Percentiles rank a stretch among this genome's conserved stretches.
Evolutionary conservation across 2,888 invertebrate genomes (phyloP).

Genomic region (Mythimna ferrago): DNA sequence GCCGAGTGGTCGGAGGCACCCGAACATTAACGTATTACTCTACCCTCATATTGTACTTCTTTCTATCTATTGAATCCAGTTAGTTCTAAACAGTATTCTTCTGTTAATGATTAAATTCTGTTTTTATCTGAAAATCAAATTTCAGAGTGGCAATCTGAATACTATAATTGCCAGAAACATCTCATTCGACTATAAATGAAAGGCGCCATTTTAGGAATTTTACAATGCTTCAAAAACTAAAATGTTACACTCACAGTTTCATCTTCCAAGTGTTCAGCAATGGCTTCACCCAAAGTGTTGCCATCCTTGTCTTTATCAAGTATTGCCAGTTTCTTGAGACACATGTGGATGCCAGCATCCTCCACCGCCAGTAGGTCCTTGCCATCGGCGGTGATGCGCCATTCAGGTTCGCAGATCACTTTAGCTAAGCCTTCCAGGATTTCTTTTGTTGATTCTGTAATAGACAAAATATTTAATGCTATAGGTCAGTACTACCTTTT

Average conservation of each 20-base stretch:
- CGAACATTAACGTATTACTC: neutral
- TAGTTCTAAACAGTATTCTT: neutral
- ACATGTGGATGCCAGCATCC: conserved; percentile 94
- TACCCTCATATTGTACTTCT: neutral
- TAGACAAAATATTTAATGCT: neutral
- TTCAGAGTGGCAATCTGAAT: neutral
- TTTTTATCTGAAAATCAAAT: too few relatives aligned
- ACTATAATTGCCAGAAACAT: neutral
- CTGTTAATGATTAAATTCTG: too few relatives aligned
- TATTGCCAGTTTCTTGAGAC: conserved; percentile 93
- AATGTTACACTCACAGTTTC: conserved; percentile 87
- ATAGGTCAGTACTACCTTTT: too few relatives aligned
- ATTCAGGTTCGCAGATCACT: conserved; percentile 85
- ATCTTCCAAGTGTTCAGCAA: conserved; percentile 88
- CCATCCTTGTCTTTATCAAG: conserved; percentile 90
- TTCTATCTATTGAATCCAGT: neutral
- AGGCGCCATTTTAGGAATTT: neutral
- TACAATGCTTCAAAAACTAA: neutral
- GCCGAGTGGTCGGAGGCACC: too few relatives aligned
- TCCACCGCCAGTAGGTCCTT: conserved; percentile 91
- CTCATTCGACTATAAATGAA: neutral
- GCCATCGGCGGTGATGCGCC: conserved; percentile 89
- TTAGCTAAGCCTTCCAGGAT: conserved; percentile 78
- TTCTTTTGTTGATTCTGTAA: conserved; percentile 74
- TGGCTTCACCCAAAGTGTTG: conserved; percentile 90